phyloP scores from a whole-genome alignment of 2,113 vertebrate genomes.

The Podiceps cristatus region DNA sequence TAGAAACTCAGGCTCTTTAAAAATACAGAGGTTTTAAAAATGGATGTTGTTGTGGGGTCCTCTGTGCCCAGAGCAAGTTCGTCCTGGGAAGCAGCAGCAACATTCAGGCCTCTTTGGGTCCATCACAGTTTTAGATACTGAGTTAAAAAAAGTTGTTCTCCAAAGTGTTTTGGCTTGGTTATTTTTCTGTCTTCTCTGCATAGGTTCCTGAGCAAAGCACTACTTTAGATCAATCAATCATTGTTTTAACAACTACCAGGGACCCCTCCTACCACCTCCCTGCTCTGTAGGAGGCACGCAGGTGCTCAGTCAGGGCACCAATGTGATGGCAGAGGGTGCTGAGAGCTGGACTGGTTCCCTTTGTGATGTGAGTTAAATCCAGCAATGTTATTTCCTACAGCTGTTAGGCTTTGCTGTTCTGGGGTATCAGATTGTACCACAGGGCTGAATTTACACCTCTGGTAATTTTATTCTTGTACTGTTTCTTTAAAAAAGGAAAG shows the following conservation, averaged over 20 bases:
- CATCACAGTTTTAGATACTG: background rate
- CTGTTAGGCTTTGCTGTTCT: background rate
- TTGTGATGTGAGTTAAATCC: background rate
- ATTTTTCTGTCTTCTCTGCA: background rate
- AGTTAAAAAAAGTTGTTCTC: background rate
- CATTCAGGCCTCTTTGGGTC: background rate
- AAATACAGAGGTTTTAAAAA: background rate
- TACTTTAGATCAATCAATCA: background rate
- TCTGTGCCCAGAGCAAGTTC: background rate
- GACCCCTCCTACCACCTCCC: background rate
- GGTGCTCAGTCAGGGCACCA: too few species aligned
- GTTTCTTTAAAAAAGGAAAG: background rate
- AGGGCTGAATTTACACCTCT: background rate
- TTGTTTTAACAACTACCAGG: background rate
- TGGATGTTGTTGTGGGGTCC: background rate
- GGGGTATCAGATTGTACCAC: background rate
- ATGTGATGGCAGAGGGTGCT: background rate
- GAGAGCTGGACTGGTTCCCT: background rate
- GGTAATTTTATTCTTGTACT: background rate
- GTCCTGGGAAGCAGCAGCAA: background rate
- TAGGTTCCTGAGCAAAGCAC: background rate
- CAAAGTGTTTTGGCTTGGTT: background rate
- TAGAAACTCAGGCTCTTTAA: background rate
- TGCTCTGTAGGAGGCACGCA: background rate
- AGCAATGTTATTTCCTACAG: background rate